Evolutionary conservation across 2,113 vertebrate genomes (phyloP).

Genomic region (Trogon melanurus): DNA sequence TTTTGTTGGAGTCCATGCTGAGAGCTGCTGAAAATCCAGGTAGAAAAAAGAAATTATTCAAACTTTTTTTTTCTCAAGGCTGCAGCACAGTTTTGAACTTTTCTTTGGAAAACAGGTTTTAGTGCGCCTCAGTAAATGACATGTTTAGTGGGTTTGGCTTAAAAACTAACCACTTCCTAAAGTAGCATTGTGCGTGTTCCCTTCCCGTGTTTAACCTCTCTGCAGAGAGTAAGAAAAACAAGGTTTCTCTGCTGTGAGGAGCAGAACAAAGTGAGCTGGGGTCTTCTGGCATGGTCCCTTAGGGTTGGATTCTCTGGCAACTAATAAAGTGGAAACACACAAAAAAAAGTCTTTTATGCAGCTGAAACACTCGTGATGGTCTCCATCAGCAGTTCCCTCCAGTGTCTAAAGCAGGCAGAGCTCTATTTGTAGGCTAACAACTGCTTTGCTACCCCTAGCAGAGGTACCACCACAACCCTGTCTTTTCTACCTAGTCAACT

Average conservation of each 20-base stretch:
- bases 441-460: background rate
- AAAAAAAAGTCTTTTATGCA: background rate
- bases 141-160: conserved; percentile 16
- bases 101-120: background rate
- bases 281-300: background rate
- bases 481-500: background rate
- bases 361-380: rapidly evolving
- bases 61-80: background rate
- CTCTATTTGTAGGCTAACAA: background rate
- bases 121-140: background rate
- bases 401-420: background rate
- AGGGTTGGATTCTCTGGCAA: background rate
- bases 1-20: background rate
- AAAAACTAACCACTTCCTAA: conserved; percentile 11
- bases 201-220: conserved; percentile 4
- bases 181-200: background rate
- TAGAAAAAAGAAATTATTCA: background rate
- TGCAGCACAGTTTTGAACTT: conserved; percentile 1
- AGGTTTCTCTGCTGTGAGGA: background rate
- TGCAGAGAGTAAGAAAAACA: background rate
- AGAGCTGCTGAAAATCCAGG: background rate
- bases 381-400: background rate
- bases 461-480: background rate
- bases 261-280: background rate
- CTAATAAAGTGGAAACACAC: background rate